Percentiles rank a stretch among this genome's conserved stretches.
Conservation (phyloP, 1,140 invertebrate genomes). For the Zeugodacus cucurbitae region DNA sequence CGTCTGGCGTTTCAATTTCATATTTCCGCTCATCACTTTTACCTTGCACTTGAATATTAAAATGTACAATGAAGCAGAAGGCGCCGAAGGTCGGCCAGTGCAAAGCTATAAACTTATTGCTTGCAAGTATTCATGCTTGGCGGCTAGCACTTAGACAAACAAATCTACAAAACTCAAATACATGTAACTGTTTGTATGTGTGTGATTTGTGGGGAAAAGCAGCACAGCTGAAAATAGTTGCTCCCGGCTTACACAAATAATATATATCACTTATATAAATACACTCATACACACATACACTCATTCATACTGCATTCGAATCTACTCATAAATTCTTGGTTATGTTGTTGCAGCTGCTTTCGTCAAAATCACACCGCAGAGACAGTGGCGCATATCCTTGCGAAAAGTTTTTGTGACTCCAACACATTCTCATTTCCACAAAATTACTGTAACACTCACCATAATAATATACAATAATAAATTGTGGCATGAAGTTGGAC, state of each 20-base stretch:
- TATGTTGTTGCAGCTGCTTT: background rate
- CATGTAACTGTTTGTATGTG: background rate
- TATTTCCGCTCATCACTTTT: constrained; percentile 23
- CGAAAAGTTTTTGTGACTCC: background rate
- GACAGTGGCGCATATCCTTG: background rate
- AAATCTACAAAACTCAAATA: background rate
- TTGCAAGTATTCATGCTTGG: background rate
- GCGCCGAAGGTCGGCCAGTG: constrained; percentile 6
- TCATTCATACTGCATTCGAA: background rate
- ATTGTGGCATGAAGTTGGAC: background rate
- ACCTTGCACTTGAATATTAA: constrained; percentile 37
- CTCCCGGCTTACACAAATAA: background rate
- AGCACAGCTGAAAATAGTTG: background rate
- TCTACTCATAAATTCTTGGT: background rate
- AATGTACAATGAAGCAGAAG: constrained; percentile 27
- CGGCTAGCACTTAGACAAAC: background rate
- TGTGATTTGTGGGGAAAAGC: background rate
- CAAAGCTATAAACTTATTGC: background rate
- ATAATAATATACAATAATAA: constrained; percentile 28
- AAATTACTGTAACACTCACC: background rate
- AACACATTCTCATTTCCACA: background rate
- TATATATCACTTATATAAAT: background rate
- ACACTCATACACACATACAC: background rate
- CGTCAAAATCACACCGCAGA: constrained; percentile 10
- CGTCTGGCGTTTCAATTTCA: constrained; percentile 21